These are phyloP conservation scores for Oscheius onirici DNA, from an alignment of 2,888 invertebrate genomes.

Conservation along the genomic window DNA sequence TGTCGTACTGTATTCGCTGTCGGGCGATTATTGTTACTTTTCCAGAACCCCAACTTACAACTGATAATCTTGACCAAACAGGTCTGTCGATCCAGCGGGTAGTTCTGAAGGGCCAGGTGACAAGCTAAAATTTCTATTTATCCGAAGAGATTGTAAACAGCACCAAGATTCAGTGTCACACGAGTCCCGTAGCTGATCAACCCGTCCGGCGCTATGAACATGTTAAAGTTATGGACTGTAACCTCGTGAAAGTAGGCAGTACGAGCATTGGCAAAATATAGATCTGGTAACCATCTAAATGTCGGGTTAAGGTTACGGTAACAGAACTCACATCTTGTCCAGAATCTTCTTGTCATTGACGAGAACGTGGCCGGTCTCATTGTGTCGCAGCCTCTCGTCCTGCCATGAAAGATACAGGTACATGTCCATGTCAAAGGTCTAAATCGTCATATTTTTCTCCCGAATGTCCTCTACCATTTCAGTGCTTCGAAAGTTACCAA, in stretches of 20 bases:
- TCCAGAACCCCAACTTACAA: conserved; percentile 82
- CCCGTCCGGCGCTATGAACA: conserved; percentile 61
- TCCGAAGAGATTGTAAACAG: no score
- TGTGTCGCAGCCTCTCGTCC: conserved; percentile 55
- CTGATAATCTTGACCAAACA: conserved; percentile 99
- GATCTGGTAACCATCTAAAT: conserved; percentile 59
- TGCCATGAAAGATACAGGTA: conserved; percentile 67
- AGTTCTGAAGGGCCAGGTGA: conserved; percentile 99
- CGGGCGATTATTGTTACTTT: no score
- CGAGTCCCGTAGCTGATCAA: conserved; percentile 60
- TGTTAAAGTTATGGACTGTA: conserved; percentile 62
- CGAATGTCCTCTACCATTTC: conserved; percentile 54
- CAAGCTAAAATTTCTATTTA: conserved; percentile 79
- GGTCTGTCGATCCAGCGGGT: conserved; percentile 96
- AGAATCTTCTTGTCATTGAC: conserved; percentile 59
- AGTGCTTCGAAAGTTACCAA: conserved; percentile 62
- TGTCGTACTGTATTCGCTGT: no score
- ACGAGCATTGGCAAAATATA: conserved; percentile 65
- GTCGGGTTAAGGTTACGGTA: neutral
- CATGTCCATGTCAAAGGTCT: conserved; percentile 66
- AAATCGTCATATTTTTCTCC: conserved; percentile 5
- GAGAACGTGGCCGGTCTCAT: conserved; percentile 53
- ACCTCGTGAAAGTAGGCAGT: conserved; percentile 63
- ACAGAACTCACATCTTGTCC: conserved; percentile 44
- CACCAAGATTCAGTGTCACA: conserved; percentile 50